A percentile compares a stretch with the other conserved stretches of the same genome.
Conservation (phyloP, 1,140 invertebrate species). For the Acromyrmex heyeri region DNA sequence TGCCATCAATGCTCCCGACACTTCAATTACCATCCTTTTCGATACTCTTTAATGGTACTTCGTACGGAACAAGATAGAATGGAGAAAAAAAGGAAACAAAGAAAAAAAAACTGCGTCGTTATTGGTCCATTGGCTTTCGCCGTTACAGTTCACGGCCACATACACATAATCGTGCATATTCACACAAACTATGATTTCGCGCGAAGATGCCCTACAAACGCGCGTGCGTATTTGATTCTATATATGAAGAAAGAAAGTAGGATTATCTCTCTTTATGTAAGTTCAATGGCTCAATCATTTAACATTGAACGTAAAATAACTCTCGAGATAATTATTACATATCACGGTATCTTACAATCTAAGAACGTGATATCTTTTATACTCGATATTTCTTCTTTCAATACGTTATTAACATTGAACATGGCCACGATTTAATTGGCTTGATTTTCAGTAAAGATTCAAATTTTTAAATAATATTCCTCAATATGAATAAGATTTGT, state of each 20-base stretch:
- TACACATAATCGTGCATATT: constrained; percentile 12
- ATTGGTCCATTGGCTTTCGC: constrained; percentile 78
- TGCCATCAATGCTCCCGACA: constrained; percentile 4
- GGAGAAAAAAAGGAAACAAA: constrained; percentile 20
- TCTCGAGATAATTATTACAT: background rate
- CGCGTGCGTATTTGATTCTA: constrained; percentile 13
- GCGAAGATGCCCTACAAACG: constrained; percentile 30
- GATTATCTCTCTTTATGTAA: background rate
- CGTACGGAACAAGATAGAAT: background rate
- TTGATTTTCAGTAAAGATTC: background rate
- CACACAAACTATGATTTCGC: constrained; percentile 15
- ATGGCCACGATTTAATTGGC: background rate
- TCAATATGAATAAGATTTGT: constrained; percentile 29
- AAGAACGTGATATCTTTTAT: constrained; percentile 2
- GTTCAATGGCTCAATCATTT: background rate
- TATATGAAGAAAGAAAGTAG: background rate
- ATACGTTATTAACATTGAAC: background rate
- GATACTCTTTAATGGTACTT: constrained; percentile 3
- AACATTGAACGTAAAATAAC: background rate
- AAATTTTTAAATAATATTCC: constrained; percentile 1
- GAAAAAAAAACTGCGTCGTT: constrained; percentile 70
- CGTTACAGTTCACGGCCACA: constrained; percentile 62
- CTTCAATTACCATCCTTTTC: background rate
- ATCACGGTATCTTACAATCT: background rate
- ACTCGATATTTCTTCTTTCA: background rate